Evolutionary conservation across 2,888 invertebrate species (phyloP).

Genomic region (Tipula helvola): DNA sequence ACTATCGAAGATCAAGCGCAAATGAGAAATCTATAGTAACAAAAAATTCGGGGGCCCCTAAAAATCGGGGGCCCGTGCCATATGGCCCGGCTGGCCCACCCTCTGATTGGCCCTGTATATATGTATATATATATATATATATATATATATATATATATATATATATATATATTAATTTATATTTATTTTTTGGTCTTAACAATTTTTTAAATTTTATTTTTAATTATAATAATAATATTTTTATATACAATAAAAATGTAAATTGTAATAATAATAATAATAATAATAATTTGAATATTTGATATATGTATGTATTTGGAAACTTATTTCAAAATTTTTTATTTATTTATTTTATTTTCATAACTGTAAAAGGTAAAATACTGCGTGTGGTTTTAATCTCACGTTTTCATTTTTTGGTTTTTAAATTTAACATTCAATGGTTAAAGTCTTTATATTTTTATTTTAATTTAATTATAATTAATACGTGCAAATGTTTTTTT

Average conservation of each 20-base stretch:
- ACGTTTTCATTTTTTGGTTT: not conserved
- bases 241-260: not conserved
- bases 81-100: too few species aligned
- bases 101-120: too few species aligned
- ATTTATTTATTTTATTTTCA: not conserved
- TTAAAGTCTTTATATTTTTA: not conserved
- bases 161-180: not conserved
- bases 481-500: not conserved
- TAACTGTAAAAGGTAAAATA: not conserved
- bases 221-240: not conserved
- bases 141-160: not conserved
- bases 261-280: not conserved
- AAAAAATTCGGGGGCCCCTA: too few species aligned
- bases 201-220: not conserved
- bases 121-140: not conserved
- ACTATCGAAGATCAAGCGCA: too few species aligned
- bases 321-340: not conserved
- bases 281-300: not conserved
- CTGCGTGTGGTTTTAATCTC: not conserved
- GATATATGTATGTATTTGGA: not conserved
- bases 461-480: not conserved
- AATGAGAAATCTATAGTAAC: too few species aligned
- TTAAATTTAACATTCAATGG: not conserved
- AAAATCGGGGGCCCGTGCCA: too few species aligned
- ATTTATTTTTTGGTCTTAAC: not conserved